Conservation (phyloP, 2,113 vertebrate genomes). For the Bubo blakistoni region DNA sequence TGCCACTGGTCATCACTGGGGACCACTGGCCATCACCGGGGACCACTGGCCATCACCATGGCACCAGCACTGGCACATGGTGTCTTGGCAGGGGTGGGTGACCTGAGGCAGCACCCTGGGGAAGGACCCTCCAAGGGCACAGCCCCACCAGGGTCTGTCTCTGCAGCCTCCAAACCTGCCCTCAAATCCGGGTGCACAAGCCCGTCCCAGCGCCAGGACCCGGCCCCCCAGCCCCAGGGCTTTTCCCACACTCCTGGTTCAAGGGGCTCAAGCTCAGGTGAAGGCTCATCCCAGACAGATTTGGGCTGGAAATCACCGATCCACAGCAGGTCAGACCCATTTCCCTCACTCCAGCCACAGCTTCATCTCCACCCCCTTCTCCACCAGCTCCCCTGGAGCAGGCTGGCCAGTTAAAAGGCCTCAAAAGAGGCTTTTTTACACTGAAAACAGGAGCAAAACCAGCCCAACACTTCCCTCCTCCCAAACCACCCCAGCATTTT, state of each 20-base stretch:
- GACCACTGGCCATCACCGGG: neutral
- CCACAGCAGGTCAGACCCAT: neutral
- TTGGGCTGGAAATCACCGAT: neutral
- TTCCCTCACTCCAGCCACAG: neutral
- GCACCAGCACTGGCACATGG: no score
- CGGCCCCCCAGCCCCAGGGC: accelerated
- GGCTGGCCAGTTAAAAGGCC: neutral
- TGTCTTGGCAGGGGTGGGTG: neutral
- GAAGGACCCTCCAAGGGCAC: neutral
- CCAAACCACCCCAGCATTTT: neutral
- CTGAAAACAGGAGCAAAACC: neutral
- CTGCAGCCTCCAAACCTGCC: neutral
- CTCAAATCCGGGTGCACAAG: accelerated
- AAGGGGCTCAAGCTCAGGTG: neutral
- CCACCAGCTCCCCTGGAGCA: neutral
- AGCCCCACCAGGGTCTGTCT: neutral
- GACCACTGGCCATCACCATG: neutral
- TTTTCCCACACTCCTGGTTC: neutral
- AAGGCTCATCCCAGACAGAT: neutral
- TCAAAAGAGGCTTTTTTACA: neutral
- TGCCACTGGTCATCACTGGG: accelerated
- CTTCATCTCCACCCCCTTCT: neutral
- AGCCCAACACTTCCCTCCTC: neutral
- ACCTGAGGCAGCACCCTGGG: neutral
- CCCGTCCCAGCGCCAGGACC: neutral